Conservation (phyloP, 2,113 vertebrate genomes). For the Coracopsis vasa region DNA sequence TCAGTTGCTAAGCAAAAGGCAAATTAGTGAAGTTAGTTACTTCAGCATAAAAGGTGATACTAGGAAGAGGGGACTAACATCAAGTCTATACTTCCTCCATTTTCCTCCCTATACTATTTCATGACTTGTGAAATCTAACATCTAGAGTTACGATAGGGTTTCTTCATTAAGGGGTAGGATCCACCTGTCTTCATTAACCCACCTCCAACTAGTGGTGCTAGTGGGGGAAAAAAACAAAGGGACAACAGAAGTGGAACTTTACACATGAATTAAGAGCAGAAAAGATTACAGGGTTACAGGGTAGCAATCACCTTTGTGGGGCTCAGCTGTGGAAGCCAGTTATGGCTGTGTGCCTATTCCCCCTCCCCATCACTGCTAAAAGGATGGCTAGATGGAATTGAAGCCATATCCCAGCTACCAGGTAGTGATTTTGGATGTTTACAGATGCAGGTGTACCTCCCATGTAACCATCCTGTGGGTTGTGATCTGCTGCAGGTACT, state of each 20-base stretch:
- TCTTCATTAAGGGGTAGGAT: neutral
- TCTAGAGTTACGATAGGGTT: neutral
- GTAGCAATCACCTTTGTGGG: neutral
- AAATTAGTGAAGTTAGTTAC: neutral
- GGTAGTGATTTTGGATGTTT: neutral
- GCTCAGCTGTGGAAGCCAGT: neutral
- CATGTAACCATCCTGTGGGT: neutral
- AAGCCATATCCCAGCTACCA: neutral
- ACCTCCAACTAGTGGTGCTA: neutral
- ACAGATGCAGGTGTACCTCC: neutral
- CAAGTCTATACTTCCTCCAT: neutral
- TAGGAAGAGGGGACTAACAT: neutral
- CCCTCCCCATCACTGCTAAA: neutral
- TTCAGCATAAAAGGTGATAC: neutral
- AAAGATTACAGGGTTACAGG: neutral
- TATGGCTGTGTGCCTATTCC: neutral
- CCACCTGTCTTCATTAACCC: neutral
- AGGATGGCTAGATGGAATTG: neutral
- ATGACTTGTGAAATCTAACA: neutral
- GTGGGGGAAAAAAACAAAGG: neutral
- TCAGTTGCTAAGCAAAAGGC: neutral
- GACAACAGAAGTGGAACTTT: neutral
- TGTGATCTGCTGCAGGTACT: neutral
- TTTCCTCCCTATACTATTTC: neutral
- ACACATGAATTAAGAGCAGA: neutral